Evolutionary conservation across 1,140 invertebrate species (phyloP).

Genomic region (Drosophila malerkotliana): DNA sequence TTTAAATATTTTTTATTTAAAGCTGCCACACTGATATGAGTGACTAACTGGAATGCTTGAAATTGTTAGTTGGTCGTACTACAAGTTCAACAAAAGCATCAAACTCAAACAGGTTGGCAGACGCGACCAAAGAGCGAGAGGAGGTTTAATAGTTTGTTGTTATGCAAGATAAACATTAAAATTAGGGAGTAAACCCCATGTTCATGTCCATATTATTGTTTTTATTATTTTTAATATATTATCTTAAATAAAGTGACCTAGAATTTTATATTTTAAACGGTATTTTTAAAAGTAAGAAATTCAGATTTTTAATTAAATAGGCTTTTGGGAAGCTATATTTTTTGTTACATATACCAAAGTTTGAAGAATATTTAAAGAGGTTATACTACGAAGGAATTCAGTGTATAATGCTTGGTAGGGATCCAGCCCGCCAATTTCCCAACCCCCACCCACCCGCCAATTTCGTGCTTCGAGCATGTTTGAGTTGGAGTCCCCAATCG

Average conservation of each 20-base stretch:
- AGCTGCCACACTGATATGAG: background rate
- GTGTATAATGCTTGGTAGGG: background rate
- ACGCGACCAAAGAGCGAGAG: constrained; percentile 22
- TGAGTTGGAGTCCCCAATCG: constrained; percentile 39
- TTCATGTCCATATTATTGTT: too few species aligned
- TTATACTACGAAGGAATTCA: too few species aligned
- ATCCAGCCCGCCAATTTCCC: background rate
- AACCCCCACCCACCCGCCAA: background rate
- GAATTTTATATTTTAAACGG: background rate
- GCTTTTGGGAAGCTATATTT: background rate
- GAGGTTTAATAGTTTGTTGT: background rate
- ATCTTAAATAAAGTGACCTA: too few species aligned
- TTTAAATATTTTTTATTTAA: constrained; percentile 13
- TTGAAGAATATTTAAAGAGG: too few species aligned
- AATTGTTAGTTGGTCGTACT: constrained; percentile 7
- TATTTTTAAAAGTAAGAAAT: too few species aligned
- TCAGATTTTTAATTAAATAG: too few species aligned
- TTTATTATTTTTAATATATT: too few species aligned
- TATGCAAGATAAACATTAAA: too few species aligned
- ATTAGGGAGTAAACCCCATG: too few species aligned
- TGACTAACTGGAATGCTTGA: constrained; percentile 1
- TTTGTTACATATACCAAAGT: too few species aligned
- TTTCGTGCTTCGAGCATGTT: constrained; percentile 50
- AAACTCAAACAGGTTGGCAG: constrained; percentile 60
- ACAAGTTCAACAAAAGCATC: constrained; percentile 46